Base-by-base conservation (phyloP, 2,888 invertebrate genomes). In the Philopedon plagiatum region DNA sequence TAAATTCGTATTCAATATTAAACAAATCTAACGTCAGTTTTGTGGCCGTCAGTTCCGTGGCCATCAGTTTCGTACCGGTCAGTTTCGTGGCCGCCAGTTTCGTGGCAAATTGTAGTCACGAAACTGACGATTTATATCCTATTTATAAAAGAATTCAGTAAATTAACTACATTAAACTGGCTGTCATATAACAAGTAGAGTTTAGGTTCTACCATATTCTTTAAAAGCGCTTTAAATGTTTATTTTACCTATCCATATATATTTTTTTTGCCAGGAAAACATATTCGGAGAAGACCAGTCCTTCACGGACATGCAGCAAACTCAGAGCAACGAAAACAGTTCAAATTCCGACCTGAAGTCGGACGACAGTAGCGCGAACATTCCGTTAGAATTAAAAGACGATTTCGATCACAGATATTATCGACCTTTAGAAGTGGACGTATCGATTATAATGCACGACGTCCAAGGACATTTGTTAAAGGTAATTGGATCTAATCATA, bases 261-360 rank as follows among this genome's bases (percentile, higher is more conserved):
- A 26, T 39, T 70, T 76, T 78, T 63, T 41, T 18, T 80, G 86
- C 41, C 82, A 92, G 89, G 98, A 99, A 87, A 99, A 99, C 82
- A 96, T 99, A 77, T 97, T 99, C 84, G 99, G 99, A 0, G 97
- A 97, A 85, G 95, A 97, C 87, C 98, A 99, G 86, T 90, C 89
- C 21, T 97, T 97, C 81, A 95, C 95, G 0, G 97, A 98, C 80
- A 97, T 97, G 94, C 94, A 94, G 78, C 87, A 90, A 0, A 88
- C 86, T 70, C 83, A 82, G 19, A 81, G 82, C 80, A 86, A 37
- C 77, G 83, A 77, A 80, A 76, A 76, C 81, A 84, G 62, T 81
- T 83, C 73, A 76, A 82, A 51, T 80, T 85, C 82, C 74, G 88
- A 90, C 51, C 86, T 89, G 68, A 89, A 89, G 11, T 89, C 90